A percentile compares a stretch with the other conserved stretches of the same genome.
phyloP scores from a whole-genome alignment of 2,113 vertebrate genomes.

The Otocyon megalotis region DNA sequence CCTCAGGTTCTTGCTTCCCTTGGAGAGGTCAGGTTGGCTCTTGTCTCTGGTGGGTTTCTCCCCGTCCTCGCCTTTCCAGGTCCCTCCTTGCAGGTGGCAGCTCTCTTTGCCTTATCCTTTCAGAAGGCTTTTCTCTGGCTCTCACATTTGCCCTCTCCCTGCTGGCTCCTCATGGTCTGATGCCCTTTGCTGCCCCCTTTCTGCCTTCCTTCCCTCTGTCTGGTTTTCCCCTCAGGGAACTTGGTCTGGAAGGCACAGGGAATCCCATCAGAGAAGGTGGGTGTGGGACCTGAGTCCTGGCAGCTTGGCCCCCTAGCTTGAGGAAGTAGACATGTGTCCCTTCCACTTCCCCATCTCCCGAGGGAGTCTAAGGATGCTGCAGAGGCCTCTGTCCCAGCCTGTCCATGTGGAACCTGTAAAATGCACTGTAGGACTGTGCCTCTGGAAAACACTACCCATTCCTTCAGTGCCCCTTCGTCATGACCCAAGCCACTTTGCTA shows the following conservation, averaged over 20 bases:
- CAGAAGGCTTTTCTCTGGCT: conserved; percentile 24
- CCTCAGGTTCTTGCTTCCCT: background rate
- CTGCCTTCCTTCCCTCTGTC: background rate
- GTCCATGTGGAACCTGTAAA: background rate
- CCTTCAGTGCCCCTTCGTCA: background rate
- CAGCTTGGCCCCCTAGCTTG: background rate
- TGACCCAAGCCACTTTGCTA: background rate
- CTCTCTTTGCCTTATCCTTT: conserved; percentile 52
- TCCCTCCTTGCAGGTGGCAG: background rate
- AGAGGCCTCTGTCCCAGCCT: background rate
- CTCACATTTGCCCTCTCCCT: background rate
- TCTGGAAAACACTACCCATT: background rate
- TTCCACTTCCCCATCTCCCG: background rate
- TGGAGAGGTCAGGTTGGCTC: background rate
- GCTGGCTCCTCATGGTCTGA: background rate
- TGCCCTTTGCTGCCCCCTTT: background rate
- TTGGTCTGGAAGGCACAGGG: conserved; percentile 20
- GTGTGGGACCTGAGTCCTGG: background rate
- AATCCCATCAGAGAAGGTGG: background rate
- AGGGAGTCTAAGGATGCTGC: background rate
- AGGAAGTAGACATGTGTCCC: background rate
- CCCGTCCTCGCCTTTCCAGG: rapidly evolving
- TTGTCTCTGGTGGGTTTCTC: background rate
- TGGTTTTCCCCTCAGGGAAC: conserved; percentile 56
- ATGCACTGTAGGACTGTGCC: background rate